Evolutionary conservation across 2,797 vertebrate genomes (phyloP).

Genomic region (Hypotaenidia okinawae): DNA sequence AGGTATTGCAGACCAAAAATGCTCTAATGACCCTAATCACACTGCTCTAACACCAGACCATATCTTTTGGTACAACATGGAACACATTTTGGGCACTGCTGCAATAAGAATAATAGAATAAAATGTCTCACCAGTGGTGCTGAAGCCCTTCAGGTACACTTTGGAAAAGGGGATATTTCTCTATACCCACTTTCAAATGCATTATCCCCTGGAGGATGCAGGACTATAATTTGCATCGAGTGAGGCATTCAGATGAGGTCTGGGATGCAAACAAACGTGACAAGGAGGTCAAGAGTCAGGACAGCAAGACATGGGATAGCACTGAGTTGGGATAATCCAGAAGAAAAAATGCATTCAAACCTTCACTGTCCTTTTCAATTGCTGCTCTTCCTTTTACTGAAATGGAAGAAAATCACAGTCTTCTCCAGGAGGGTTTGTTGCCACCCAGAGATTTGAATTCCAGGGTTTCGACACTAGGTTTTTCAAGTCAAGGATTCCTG

Average conservation of each 20-base stretch:
- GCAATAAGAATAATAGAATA: background rate
- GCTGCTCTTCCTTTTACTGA: constrained; percentile 14
- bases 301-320: background rate
- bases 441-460: constrained; percentile 10
- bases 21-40: constrained; percentile 24
- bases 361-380: background rate
- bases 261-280: constrained; percentile 50
- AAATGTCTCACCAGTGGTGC: background rate
- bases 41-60: background rate
- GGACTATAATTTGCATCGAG: constrained; percentile 35
- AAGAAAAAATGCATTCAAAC: background rate
- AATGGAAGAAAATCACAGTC: constrained; percentile 42
- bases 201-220: constrained; percentile 17
- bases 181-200: background rate
- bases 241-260: constrained; percentile 40
- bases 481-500: constrained; percentile 19
- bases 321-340: background rate
- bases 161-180: constrained; percentile 29
- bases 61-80: background rate
- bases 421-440: background rate
- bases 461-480: background rate
- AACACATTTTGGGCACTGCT: background rate
- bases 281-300: constrained; percentile 48
- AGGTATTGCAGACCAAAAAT: background rate
- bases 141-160: constrained; percentile 35